A percentile compares a stretch with the other conserved stretches of the same genome.
Conservation (phyloP, 2,888 invertebrate species). For the Ormia ochracea region DNA sequence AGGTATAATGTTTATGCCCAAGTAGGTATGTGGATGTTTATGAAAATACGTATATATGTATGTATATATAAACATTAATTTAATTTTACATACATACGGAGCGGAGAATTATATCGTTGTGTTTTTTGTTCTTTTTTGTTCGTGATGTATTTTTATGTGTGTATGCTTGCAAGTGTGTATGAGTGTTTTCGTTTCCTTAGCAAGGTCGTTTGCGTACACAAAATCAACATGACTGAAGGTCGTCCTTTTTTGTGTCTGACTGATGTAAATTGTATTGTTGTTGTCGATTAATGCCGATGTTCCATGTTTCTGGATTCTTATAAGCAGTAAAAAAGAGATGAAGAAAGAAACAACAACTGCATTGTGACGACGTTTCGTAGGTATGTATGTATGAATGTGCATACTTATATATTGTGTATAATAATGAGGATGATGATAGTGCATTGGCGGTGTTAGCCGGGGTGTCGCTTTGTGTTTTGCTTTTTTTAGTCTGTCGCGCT, state of each 20-base stretch:
- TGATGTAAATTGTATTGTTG: slow-evolving; percentile 29
- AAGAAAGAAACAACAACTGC: slow-evolving; percentile 9
- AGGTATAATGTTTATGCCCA: no score
- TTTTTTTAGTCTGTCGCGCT: slow-evolving; percentile 31
- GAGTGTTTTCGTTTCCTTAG: slow-evolving; percentile 70
- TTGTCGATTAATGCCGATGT: slow-evolving; percentile 14
- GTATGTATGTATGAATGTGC: no score
- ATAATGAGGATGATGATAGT: slow-evolving; percentile 22
- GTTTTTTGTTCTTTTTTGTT: slow-evolving; percentile 8
- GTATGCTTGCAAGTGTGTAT: slow-evolving; percentile 24
- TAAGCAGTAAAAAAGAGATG: slow-evolving; percentile 24
- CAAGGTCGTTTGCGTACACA: slow-evolving; percentile 78
- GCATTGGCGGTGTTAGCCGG: slow-evolving; percentile 9
- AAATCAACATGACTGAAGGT: slow-evolving; percentile 77
- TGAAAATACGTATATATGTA: no score
- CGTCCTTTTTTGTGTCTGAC: slow-evolving; percentile 73
- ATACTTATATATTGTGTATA: not conserved
- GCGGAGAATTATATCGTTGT: slow-evolving; percentile 8
- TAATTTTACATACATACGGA: slow-evolving; percentile 27
- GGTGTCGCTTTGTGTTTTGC: not conserved
- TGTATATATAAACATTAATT: no score
- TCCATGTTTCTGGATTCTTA: slow-evolving; percentile 11
- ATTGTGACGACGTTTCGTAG: slow-evolving; percentile 32
- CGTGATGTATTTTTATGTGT: slow-evolving; percentile 8
- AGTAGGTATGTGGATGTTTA: no score